These are phyloP conservation scores for Laterallus jamaicensis DNA, from an alignment of 2,113 vertebrate genomes.

Conservation along the genomic window DNA sequence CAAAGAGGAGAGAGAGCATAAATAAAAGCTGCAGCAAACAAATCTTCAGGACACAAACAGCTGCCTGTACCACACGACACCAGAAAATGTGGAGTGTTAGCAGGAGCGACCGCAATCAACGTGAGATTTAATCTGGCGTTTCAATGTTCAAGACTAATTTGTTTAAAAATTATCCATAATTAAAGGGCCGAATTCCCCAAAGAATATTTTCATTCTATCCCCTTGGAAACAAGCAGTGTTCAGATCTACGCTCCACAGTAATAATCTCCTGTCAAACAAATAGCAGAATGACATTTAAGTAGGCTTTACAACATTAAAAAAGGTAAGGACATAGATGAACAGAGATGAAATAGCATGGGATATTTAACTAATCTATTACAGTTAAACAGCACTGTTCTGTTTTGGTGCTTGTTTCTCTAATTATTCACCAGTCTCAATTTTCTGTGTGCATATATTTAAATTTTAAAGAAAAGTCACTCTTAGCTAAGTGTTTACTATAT, in stretches of 20 bases:
- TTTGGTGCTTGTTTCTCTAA: not conserved
- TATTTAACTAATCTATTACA: not conserved
- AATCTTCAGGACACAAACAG: not conserved
- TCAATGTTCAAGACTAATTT: not conserved
- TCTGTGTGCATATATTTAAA: not conserved
- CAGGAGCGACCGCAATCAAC: not conserved
- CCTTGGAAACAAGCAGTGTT: not conserved
- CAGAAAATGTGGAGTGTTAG: not conserved
- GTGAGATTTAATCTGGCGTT: not conserved
- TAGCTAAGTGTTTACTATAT: not conserved
- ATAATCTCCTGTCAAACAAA: not conserved
- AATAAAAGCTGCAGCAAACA: not conserved
- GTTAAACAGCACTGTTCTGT: not conserved
- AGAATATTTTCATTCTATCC: not conserved
- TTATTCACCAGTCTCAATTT: not conserved
- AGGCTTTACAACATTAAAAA: not conserved
- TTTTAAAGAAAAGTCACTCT: not conserved
- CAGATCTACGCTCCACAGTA: not conserved
- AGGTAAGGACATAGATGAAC: not conserved
- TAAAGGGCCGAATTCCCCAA: constrained; percentile 13
- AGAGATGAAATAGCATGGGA: not conserved
- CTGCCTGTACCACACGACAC: not conserved
- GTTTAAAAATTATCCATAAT: constrained; percentile 22
- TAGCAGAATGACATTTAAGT: not conserved
- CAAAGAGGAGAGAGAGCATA: not conserved